Evolutionary conservation across 2,888 invertebrate species (phyloP).

Genomic region (Catocala sponsa): DNA sequence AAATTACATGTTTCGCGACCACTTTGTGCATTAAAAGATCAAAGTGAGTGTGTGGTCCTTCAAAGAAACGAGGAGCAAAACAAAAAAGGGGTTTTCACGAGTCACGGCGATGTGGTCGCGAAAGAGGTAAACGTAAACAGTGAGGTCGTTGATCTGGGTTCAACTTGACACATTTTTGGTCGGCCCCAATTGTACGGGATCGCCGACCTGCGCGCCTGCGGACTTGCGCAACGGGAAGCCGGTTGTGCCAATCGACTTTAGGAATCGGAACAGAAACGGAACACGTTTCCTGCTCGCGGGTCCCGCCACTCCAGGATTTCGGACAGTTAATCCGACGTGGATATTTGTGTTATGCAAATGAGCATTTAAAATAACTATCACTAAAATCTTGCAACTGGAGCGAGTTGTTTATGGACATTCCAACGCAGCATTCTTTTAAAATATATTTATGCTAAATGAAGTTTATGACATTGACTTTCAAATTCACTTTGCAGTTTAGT

Average conservation of each 20-base stretch:
- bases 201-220: conserved; percentile 71
- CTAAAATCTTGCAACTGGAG: background rate
- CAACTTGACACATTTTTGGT: conserved; percentile 88
- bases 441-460: background rate
- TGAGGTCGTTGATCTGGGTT: conserved; percentile 81
- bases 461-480: background rate
- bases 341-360: conserved; percentile 26
- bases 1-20: conserved; percentile 33
- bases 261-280: conserved; percentile 56
- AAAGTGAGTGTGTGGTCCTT: conserved; percentile 43
- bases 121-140: conserved; percentile 78
- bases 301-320: conserved; percentile 18
- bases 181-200: conserved; percentile 81
- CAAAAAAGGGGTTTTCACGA: conserved; percentile 42
- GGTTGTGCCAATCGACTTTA: conserved; percentile 66
- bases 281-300: conserved; percentile 47
- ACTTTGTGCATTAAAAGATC: conserved; percentile 43
- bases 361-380: background rate
- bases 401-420: background rate
- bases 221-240: conserved; percentile 81
- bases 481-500: background rate
- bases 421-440: background rate
- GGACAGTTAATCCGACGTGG: conserved; percentile 25
- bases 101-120: conserved; percentile 56
- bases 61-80: conserved; percentile 20